A percentile compares a stretch with the other conserved stretches of the same genome.
Conservation (phyloP, 2,113 vertebrate genomes). For the Ivindomyrus marchei region DNA sequence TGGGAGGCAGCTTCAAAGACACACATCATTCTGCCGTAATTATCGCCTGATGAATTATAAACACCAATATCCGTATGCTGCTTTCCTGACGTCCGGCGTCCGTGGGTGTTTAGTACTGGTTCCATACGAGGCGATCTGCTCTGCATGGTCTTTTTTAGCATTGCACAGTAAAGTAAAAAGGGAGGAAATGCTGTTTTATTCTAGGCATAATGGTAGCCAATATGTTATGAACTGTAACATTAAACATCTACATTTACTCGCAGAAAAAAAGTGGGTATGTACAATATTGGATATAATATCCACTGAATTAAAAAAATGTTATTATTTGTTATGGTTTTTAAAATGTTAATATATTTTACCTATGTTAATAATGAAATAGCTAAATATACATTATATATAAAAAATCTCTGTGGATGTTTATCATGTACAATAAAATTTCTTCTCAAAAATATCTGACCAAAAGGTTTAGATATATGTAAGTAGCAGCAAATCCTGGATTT, state of each 20-base stretch:
- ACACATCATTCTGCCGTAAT: slow-evolving; percentile 9
- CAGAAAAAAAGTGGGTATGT: background rate
- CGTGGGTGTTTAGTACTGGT: background rate
- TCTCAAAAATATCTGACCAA: background rate
- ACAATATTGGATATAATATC: background rate
- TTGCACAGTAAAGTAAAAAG: background rate
- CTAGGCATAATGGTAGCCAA: background rate
- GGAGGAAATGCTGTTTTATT: background rate
- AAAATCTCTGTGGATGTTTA: background rate
- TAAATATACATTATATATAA: background rate
- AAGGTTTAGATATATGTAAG: background rate
- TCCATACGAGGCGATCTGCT: background rate
- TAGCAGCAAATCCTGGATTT: background rate
- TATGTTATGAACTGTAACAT: background rate
- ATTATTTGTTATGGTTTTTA: background rate
- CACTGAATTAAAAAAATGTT: background rate
- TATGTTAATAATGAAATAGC: background rate
- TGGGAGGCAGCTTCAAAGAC: background rate
- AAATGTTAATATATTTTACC: background rate
- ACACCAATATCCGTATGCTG: background rate
- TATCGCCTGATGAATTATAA: slow-evolving; percentile 11
- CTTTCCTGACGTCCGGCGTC: background rate
- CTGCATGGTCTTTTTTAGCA: background rate
- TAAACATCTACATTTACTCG: background rate
- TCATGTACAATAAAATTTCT: background rate